phyloP scores from a whole-genome alignment of 30 jellyfish, hydroid and myxozoan genomes.

The Pelagia noctiluca region DNA sequence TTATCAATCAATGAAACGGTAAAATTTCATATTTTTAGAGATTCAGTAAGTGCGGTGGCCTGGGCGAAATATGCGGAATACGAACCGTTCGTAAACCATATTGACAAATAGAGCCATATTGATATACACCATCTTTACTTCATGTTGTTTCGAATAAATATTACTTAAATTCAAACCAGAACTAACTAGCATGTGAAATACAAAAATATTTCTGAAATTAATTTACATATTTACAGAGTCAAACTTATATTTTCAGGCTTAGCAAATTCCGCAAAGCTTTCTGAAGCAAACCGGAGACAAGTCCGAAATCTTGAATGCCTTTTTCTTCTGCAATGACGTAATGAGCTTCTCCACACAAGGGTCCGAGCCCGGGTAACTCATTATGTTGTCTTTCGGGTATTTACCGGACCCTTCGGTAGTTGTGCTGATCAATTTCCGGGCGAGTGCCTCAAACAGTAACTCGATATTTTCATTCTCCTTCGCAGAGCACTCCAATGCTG shows the following conservation, averaged over 20 bases:
- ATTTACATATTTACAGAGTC: background rate
- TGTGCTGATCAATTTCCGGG: conserved; percentile 65
- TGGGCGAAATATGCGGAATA: no score
- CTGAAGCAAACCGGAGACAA: conserved; percentile 56
- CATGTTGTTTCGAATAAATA: no score
- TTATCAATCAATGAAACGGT: no score
- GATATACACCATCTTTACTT: no score
- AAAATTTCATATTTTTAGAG: no score
- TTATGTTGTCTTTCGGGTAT: background rate
- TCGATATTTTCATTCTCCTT: conserved; percentile 89
- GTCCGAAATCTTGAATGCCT: conserved; percentile 42
- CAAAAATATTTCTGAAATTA: no score
- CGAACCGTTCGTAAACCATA: no score
- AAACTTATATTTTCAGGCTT: background rate
- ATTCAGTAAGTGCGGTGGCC: no score
- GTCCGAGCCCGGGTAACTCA: conserved; percentile 13
- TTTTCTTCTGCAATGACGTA: conserved; percentile 4
- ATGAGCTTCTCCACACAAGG: conserved; percentile 52
- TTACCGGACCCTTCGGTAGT: conserved; percentile 25
- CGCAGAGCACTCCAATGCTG: conserved; percentile 96
- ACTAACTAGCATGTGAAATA: no score
- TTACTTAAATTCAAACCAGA: no score
- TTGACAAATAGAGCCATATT: no score
- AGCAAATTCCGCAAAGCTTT: conserved; percentile 69
- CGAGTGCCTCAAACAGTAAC: conserved; percentile 76